These are phyloP conservation scores for Macrophya alboannulata DNA, from an alignment of 2,888 invertebrate genomes.

Conservation along the genomic window DNA sequence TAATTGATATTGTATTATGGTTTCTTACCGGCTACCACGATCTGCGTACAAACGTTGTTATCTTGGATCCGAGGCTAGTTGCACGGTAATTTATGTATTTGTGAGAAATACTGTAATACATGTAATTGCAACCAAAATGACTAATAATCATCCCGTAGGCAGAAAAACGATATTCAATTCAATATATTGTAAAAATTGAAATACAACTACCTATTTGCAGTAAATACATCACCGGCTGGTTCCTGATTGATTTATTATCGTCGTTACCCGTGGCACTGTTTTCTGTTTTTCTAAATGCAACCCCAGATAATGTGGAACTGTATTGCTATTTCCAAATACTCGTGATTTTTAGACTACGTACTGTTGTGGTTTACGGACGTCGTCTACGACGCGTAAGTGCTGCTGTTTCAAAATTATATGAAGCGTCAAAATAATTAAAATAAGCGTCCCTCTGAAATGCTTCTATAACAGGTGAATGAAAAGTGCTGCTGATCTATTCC, in stretches of 20 bases:
- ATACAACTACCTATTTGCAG: slow-evolving; percentile 64
- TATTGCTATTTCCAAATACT: slow-evolving; percentile 69
- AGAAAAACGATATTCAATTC: slow-evolving; percentile 45
- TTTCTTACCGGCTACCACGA: slow-evolving; percentile 78
- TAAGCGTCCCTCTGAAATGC: neutral
- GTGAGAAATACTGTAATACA: neutral
- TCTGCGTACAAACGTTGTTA: slow-evolving; percentile 68
- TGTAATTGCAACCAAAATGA: slow-evolving; percentile 31
- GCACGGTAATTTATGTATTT: slow-evolving; percentile 64
- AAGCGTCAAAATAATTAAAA: neutral
- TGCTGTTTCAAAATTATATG: neutral
- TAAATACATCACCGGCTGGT: slow-evolving; percentile 72
- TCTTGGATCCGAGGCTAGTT: slow-evolving; percentile 71
- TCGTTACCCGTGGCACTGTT: slow-evolving; percentile 72
- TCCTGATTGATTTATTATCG: slow-evolving; percentile 73
- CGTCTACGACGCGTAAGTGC: slow-evolving; percentile 73
- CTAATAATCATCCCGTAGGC: neutral
- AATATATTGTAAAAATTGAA: slow-evolving; percentile 41
- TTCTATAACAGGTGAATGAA: neutral
- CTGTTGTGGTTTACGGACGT: slow-evolving; percentile 71
- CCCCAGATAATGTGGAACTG: slow-evolving; percentile 63
- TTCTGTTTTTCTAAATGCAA: slow-evolving; percentile 58
- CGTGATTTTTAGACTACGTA: slow-evolving; percentile 74
- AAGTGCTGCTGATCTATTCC: neutral
- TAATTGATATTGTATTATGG: slow-evolving; percentile 72